Percentiles rank a stretch among this genome's conserved stretches.
phyloP scores from a whole-genome alignment of 1,140 invertebrate species.

The Octopus sinensis region DNA sequence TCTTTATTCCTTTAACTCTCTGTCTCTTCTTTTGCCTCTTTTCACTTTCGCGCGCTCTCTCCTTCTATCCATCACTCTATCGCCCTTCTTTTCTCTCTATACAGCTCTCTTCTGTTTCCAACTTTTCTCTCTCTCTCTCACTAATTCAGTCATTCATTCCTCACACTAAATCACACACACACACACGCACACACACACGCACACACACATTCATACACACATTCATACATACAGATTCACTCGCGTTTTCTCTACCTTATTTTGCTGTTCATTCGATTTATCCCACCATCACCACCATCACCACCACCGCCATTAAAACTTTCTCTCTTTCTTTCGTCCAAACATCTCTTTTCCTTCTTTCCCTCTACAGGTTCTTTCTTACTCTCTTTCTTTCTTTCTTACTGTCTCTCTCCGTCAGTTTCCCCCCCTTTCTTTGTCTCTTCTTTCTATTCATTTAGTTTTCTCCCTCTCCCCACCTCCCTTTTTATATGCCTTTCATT shows the following conservation, averaged over 20 bases:
- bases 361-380: background rate
- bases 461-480: background rate
- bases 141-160: background rate
- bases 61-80: constrained; percentile 2
- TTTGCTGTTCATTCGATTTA: background rate
- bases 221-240: background rate
- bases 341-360: background rate
- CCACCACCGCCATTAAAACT: background rate
- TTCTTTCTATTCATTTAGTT: background rate
- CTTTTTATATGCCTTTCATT: background rate
- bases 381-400: background rate
- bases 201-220: background rate
- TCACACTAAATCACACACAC: background rate
- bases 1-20: background rate
- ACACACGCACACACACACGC: background rate
- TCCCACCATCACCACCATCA: background rate
- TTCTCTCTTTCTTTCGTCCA: background rate
- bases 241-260: background rate
- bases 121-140: background rate
- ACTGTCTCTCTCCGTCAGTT: background rate
- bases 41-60: background rate
- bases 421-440: background rate
- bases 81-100: background rate
- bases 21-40: background rate
- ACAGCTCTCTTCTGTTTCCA: background rate